Evolutionary conservation across 2,113 vertebrate species (phyloP).

Genomic region (Theristicus caerulescens): DNA sequence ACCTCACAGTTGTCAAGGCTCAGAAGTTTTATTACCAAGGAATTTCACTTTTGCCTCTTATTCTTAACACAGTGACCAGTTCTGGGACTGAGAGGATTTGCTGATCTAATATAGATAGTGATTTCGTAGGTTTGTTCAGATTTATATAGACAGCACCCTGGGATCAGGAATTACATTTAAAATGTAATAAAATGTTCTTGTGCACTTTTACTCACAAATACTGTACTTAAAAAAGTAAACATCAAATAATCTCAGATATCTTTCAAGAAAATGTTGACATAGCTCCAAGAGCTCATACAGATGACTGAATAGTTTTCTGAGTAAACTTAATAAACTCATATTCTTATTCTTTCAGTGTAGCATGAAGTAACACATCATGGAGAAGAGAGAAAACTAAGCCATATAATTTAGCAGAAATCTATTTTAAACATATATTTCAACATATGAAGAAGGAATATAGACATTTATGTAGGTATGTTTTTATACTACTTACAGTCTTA

Average conservation of each 20-base stretch:
- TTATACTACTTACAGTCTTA: not conserved
- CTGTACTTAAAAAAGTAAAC: conserved; percentile 84
- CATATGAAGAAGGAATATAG: not conserved
- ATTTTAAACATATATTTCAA: conserved; percentile 24
- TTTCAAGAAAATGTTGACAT: conserved; percentile 84
- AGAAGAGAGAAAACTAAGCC: conserved; percentile 31
- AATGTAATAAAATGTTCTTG: conserved; percentile 83
- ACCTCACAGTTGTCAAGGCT: conserved; percentile 79
- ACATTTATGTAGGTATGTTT: not conserved
- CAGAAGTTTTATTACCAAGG: conserved; percentile 83
- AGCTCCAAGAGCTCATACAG: conserved; percentile 72
- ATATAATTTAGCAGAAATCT: conserved; percentile 29
- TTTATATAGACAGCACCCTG: conserved; percentile 81
- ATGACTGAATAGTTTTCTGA: conserved; percentile 75
- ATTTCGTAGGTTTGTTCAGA: conserved; percentile 82
- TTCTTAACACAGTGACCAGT: conserved; percentile 76
- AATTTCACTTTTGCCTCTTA: conserved; percentile 79
- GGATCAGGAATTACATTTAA: conserved; percentile 84
- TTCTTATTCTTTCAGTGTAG: conserved; percentile 67
- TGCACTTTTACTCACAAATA: conserved; percentile 82
- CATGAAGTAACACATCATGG: conserved; percentile 43
- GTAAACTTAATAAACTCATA: conserved; percentile 80
- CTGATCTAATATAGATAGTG: conserved; percentile 86
- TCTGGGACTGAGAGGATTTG: conserved; percentile 78
- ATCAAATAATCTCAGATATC: conserved; percentile 79